Base-by-base conservation (phyloP, 2,797 vertebrate species). In the Adelosebastes latens region DNA sequence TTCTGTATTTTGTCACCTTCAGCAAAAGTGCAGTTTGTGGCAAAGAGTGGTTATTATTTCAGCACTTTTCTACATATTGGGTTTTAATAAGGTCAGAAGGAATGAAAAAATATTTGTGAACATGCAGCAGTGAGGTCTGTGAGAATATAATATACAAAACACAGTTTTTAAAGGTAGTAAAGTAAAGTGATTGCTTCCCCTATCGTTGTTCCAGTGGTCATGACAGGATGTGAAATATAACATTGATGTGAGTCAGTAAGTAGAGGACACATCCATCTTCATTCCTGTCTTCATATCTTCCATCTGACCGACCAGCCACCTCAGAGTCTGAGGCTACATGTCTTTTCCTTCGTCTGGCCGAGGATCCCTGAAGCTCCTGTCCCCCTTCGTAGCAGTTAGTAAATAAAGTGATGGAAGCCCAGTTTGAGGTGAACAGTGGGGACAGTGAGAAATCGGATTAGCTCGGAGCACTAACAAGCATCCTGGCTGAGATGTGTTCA, bases 381-480 rank as follows among this genome's bases (percentile, higher is more conserved):
- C 29, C 56, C 70, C 59, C 67, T 22, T 52, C 56, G 55, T 49
- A 42, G 75, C 62, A 65, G 72, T 67, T 34, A 27, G 59, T 73
- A 72, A 86, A 85, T 59, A 75, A 80, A 72, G 52, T 22, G 83
- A 70, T 20, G 63, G 68, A 32, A 65, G 73, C 62, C 55, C 24
- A 12, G 69, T 77, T 46, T 29, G 56, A 77, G 75, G 49, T 53
- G 59, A 79, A 58, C 72, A 36, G 69, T 36, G 27, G 69, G 77
- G 67, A 84, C 72, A 59, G 64, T 24, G 72, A 74, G 82, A 82
- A 86, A 88, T 85, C 59, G 82, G 79, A 91, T 94, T 89, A 89
- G 85, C 79, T 83, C 20, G 56, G 74, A 86, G 83, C 82, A n/a
- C 82, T 86, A 89, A 90, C 92, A 88, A 92, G 91, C 78, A 75